Conservation (phyloP, 2,888 invertebrate species). For the Serrognathus titanus region DNA sequence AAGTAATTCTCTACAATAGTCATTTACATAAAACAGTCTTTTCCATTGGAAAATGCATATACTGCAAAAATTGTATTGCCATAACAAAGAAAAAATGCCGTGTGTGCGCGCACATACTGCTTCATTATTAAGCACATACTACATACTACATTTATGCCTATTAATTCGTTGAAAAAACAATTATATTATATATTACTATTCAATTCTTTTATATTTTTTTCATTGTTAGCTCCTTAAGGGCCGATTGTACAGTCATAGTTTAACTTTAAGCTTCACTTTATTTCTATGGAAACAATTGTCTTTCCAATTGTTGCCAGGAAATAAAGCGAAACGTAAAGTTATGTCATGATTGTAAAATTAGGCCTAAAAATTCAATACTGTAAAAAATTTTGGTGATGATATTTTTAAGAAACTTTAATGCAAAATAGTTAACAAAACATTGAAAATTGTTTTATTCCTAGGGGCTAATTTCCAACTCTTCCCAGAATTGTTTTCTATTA, state of each 20-base stretch:
- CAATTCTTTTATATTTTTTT: background rate
- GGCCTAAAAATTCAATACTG: conserved; percentile 4
- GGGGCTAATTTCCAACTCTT: background rate
- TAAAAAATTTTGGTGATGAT: conserved; percentile 1
- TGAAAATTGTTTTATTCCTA: background rate
- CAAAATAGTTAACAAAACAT: background rate
- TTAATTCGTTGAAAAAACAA: background rate
- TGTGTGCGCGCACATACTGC: background rate
- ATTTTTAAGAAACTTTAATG: background rate
- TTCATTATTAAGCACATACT: background rate
- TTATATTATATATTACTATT: background rate
- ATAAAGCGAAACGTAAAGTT: too few species aligned
- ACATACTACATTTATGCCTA: background rate
- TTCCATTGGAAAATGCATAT: background rate
- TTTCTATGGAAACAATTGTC: too few species aligned
- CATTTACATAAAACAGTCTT: background rate
- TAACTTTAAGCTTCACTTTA: too few species aligned
- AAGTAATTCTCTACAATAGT: too few species aligned
- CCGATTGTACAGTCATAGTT: too few species aligned
- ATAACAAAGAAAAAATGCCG: conserved; percentile 5
- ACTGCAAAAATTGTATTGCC: background rate
- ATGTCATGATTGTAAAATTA: too few species aligned
- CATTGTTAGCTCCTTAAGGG: background rate
- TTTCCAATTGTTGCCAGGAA: too few species aligned
- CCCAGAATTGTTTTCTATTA: background rate